phyloP scores from a whole-genome alignment of 2,888 invertebrate species.

The Drosophila nr. perissopoda region DNA sequence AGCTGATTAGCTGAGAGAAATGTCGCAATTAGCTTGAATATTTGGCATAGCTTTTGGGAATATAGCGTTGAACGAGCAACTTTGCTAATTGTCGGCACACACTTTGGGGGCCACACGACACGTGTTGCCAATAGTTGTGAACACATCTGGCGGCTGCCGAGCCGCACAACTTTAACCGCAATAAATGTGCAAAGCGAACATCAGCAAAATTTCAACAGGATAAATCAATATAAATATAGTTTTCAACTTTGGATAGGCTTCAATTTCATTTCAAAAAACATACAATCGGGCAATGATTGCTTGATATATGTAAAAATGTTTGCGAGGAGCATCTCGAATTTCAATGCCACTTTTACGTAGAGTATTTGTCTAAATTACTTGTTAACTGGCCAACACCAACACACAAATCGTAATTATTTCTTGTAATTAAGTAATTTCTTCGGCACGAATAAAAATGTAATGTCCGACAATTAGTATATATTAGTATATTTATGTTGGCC shows the following conservation, averaged over 20 bases:
- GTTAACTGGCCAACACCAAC: not conserved
- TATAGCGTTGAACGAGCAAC: conserved; percentile 16
- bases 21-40: conserved; percentile 64
- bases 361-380: not conserved
- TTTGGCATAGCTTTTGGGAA: conserved; percentile 14
- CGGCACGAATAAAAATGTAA: not conserved
- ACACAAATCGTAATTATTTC: conserved; percentile 24
- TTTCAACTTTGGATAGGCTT: not conserved
- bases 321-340: not conserved
- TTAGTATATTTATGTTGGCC: conserved; percentile 21
- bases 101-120: conserved; percentile 29
- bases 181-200: conserved; percentile 2
- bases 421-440: conserved; percentile 30
- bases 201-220: not conserved
- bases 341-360: not conserved
- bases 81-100: conserved; percentile 50
- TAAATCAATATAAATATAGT: conserved; percentile 7
- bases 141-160: conserved; percentile 15
- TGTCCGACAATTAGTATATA: conserved; percentile 1
- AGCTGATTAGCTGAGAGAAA: conserved; percentile 67
- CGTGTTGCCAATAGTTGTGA: conserved; percentile 41
- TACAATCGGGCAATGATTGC: not conserved
- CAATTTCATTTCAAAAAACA: not conserved
- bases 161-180: conserved; percentile 10
- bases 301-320: not conserved